Base-by-base conservation (phyloP, 2,113 vertebrate genomes). In the Caracal caracal region DNA sequence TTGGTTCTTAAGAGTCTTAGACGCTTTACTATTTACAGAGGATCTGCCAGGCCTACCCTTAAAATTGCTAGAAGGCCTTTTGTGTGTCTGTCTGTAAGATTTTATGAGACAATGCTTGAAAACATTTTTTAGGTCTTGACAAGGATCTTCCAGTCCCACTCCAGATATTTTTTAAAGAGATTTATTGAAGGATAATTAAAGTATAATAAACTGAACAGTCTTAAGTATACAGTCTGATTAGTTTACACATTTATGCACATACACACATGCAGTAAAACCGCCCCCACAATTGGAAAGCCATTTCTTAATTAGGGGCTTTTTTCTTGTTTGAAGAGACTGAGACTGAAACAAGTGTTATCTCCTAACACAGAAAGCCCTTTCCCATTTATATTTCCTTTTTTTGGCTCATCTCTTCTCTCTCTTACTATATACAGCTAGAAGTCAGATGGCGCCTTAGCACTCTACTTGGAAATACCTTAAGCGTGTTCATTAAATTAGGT, bases 241-340 rank as follows among this genome's bases (percentile, higher is more conserved):
- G 22, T 76, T 79, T 30, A 84, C 26, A 47, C 30, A 40, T 12
- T 19, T 30, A 20, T 8, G 17, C 4, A 22, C 1, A 65, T 4
- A 81, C 0, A 6, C 6, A 53, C 17, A 63, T 5, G 61, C 2
- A 79, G 19, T 80, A 88, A 92, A 96, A 90, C 26, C 30, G 33
- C 65, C 59, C 53, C 12, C 20, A 8, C 35, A 28, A 37, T 73
- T 70, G 92, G 49, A 91, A 93, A 93, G 59, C n/a, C 26, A 65
- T 93, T 95, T 94, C 70, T 82, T 88, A 95, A 79, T 59, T 49
- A 84, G 84, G 85, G 26, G 80, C 33, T 68, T 51, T 65, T 93
- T 88, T 91, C 26, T 30, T 87, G 28, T 59, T 33, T 79, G 37
- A 30, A 84, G 82, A 84, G 43, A 87, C 61, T 66, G 49, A 22